phyloP scores from a whole-genome alignment of 2,888 invertebrate species.

The Catocala nupta region DNA sequence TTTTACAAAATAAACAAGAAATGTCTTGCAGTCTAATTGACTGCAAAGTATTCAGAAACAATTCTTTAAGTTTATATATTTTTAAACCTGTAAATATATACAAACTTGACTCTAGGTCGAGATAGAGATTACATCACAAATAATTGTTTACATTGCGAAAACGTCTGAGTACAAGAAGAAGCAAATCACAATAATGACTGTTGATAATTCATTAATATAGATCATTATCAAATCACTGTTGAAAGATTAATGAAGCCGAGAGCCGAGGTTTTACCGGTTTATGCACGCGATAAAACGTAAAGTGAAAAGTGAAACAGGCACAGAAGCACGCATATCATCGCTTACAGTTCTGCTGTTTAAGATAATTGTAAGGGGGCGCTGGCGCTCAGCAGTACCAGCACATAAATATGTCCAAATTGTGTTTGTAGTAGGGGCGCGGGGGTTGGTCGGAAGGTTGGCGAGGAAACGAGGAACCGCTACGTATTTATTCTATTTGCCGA shows the following conservation, averaged over 20 bases:
- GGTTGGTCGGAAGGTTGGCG: slow-evolving; percentile 61
- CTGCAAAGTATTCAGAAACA: too few relatives aligned
- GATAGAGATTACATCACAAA: too few relatives aligned
- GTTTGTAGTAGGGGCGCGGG: slow-evolving; percentile 73
- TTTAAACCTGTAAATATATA: too few relatives aligned
- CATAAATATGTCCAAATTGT: slow-evolving; percentile 81
- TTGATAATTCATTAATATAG: slow-evolving; percentile 62
- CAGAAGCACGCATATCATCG: slow-evolving; percentile 54
- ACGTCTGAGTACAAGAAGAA: slow-evolving; percentile 34
- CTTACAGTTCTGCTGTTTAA: slow-evolving; percentile 55
- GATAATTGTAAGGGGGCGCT: slow-evolving; percentile 57
- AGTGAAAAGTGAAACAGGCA: slow-evolving; percentile 44
- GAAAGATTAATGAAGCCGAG: slow-evolving; percentile 62
- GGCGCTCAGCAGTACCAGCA: slow-evolving; percentile 57
- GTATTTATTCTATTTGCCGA: slow-evolving; percentile 85
- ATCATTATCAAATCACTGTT: slow-evolving; percentile 63
- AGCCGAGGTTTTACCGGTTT: slow-evolving; percentile 60
- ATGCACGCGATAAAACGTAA: slow-evolving; percentile 57
- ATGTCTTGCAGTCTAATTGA: too few relatives aligned
- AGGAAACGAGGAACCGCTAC: slow-evolving; percentile 66
- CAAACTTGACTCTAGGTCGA: too few relatives aligned
- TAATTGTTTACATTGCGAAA: too few relatives aligned
- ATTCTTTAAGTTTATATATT: too few relatives aligned
- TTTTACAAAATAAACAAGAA: too few relatives aligned
- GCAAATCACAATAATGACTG: slow-evolving; percentile 53